Percentiles rank a stretch among this genome's conserved stretches.
Evolutionary conservation across 2,113 vertebrate species (phyloP).

Genomic region (Muntiacus muntjak): DNA sequence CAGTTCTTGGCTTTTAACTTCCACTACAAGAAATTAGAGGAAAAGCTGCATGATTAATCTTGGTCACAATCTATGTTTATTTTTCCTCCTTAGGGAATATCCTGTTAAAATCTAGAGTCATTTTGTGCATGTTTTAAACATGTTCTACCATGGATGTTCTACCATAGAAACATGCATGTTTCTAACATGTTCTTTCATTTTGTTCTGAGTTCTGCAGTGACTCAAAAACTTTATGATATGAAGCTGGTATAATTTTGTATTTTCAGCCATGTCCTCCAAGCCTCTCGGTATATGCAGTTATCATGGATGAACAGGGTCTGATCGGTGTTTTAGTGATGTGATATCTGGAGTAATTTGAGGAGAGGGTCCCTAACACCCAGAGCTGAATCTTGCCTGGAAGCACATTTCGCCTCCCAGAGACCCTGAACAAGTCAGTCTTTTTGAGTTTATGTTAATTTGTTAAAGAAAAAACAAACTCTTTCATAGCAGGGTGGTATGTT

Average conservation of each 20-base stretch:
- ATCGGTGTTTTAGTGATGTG: neutral
- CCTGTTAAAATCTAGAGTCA: neutral
- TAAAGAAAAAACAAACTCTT: neutral
- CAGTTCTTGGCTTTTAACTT: conserved; percentile 6
- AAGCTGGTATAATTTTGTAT: neutral
- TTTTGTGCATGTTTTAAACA: neutral
- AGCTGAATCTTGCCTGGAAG: neutral
- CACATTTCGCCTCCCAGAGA: no score
- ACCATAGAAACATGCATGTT: no score
- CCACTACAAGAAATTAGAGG: conserved; percentile 6
- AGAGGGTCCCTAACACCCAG: neutral
- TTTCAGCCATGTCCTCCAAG: neutral
- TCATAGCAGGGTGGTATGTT: neutral
- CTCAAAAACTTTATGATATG: neutral
- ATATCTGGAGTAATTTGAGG: neutral
- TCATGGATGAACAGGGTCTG: neutral
- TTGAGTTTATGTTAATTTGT: neutral
- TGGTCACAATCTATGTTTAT: neutral
- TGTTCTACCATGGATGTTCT: no score
- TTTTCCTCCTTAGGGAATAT: neutral
- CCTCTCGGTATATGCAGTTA: neutral
- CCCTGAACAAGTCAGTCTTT: neutral
- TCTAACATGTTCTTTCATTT: neutral
- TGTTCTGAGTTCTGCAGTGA: neutral
- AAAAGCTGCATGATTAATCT: neutral